Evolutionary conservation across 2,888 invertebrate species (phyloP).

Genomic region (Cephus pulcher): DNA sequence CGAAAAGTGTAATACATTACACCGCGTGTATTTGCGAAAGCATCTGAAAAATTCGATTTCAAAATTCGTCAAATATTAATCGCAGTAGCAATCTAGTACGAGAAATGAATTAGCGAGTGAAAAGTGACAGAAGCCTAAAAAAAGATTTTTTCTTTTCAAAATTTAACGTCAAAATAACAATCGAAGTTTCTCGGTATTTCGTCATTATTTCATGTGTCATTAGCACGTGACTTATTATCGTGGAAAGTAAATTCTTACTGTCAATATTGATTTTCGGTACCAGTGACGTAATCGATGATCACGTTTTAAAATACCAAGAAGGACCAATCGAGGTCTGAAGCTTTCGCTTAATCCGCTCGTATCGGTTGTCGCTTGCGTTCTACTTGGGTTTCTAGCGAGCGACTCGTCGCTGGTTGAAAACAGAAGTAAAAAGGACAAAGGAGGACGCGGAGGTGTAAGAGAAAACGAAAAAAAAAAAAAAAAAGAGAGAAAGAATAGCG

Average conservation of each 20-base stretch:
- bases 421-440: not conserved
- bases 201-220: not conserved
- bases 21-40: not conserved
- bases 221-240: not conserved
- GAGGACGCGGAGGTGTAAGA: not conserved
- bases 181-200: too few relatives aligned
- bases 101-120: too few relatives aligned
- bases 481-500: not conserved
- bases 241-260: not conserved
- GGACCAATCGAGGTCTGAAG: not conserved
- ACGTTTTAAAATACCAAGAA: not conserved
- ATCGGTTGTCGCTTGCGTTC: not conserved
- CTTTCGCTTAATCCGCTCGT: not conserved
- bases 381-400: not conserved
- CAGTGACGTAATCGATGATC: not conserved
- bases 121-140: too few relatives aligned
- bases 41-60: not conserved
- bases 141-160: too few relatives aligned
- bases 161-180: too few relatives aligned
- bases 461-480: not conserved
- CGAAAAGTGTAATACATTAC: not conserved
- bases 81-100: not conserved
- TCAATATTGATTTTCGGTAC: not conserved
- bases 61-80: not conserved
- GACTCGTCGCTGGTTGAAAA: not conserved